A percentile compares a stretch with the other conserved stretches of the same genome.
Evolutionary conservation across 2,888 invertebrate species (phyloP).

Genomic region (Physocephala rufipes): DNA sequence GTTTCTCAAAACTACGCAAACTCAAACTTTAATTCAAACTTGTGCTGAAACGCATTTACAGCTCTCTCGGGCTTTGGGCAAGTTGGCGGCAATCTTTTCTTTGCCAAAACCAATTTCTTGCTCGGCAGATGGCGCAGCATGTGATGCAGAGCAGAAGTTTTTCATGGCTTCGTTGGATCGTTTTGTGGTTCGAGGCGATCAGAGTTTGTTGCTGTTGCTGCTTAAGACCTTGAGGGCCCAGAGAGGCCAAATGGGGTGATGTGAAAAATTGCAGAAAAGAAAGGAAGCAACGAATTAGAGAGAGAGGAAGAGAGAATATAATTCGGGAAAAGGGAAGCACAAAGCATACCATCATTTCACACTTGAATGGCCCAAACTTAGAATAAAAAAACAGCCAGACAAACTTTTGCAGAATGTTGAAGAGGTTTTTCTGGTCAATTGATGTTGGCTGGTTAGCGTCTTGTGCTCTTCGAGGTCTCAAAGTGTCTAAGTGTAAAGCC

Average conservation of each 20-base stretch:
- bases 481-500: background rate
- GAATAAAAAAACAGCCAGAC: background rate
- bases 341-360: background rate
- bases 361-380: background rate
- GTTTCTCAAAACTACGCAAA: too few relatives aligned
- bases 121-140: background rate
- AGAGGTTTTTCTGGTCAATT: slow-evolving; percentile 35
- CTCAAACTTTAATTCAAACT: slow-evolving; percentile 7
- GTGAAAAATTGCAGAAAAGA: background rate
- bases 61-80: slow-evolving; percentile 16
- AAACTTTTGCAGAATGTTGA: slow-evolving; percentile 32
- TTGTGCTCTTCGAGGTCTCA: background rate
- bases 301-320: background rate
- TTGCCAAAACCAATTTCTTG: slow-evolving; percentile 16
- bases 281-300: background rate
- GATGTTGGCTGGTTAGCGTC: slow-evolving; percentile 7
- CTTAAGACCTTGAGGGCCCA: background rate
- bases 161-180: slow-evolving; percentile 16
- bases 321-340: too few relatives aligned
- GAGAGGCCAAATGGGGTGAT: background rate
- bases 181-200: slow-evolving; percentile 27
- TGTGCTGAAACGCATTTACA: slow-evolving; percentile 29
- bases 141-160: slow-evolving; percentile 28
- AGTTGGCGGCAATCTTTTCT: slow-evolving; percentile 4
- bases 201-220: slow-evolving; percentile 7